Conservation (phyloP, 2,888 invertebrate genomes). For the Drosophila testacea region DNA sequence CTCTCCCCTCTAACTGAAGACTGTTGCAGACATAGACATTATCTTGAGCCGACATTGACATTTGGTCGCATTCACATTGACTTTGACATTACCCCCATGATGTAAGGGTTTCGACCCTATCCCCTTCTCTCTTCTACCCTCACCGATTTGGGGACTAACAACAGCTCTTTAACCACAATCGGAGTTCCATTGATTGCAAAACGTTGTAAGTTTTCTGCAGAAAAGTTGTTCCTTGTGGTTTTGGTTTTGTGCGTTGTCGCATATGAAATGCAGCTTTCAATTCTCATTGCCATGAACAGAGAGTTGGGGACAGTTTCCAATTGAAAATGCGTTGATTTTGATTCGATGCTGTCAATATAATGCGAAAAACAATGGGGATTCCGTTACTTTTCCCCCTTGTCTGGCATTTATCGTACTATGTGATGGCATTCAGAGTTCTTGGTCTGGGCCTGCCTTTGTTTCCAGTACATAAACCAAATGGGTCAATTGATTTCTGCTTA, state of each 20-base stretch:
- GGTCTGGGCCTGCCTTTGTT: conserved; percentile 50
- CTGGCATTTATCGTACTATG: conserved; percentile 26
- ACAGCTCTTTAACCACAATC: conserved; percentile 34
- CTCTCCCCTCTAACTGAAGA: conserved; percentile 3
- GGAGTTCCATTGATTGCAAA: conserved; percentile 69
- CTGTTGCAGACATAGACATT: conserved; percentile 51
- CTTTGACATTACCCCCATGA: conserved; percentile 59
- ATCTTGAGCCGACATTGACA: conserved; percentile 72
- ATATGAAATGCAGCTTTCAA: conserved; percentile 70
- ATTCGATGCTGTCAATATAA: conserved; percentile 66
- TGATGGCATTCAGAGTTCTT: conserved; percentile 46
- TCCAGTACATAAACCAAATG: conserved; percentile 82
- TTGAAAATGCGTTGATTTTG: conserved; percentile 65
- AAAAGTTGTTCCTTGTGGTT: conserved; percentile 59
- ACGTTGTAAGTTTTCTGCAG: conserved; percentile 65
- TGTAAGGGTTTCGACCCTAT: conserved; percentile 30
- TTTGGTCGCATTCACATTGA: conserved; percentile 75
- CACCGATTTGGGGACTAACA: conserved; percentile 4
- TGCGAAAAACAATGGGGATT: conserved; percentile 61
- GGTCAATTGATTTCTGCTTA: conserved; percentile 82
- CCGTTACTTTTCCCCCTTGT: conserved; percentile 9
- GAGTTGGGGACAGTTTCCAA: conserved; percentile 21
- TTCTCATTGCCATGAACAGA: conserved; percentile 41
- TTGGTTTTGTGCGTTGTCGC: conserved; percentile 56
- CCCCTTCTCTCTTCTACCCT: background rate